Conservation (phyloP, 2,113 vertebrate species). For the Tyrannus savana region DNA sequence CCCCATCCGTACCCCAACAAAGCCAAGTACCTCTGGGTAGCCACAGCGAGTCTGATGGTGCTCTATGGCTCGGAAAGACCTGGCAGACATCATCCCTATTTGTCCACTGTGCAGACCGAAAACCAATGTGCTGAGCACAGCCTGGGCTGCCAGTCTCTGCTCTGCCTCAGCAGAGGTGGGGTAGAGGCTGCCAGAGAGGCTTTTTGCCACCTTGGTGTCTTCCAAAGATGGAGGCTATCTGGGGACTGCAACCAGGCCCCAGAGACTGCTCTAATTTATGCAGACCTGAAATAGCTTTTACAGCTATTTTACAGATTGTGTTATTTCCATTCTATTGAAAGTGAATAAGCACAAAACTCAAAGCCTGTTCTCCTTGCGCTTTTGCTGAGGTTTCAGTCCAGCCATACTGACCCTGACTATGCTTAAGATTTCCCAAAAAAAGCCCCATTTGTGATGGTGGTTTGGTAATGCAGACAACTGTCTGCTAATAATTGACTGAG, state of each 20-base stretch:
- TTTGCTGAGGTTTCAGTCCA: conserved; percentile 48
- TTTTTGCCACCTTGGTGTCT: not conserved
- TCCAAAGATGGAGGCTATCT: not conserved
- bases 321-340: not conserved
- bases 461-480: conserved; percentile 62
- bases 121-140: not conserved
- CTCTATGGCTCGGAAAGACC: not conserved
- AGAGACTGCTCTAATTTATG: not conserved
- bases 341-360: conserved; percentile 25
- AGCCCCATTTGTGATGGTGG: conserved; percentile 32
- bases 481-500: conserved; percentile 63
- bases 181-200: not conserved
- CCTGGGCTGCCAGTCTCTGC: not conserved
- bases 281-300: not conserved
- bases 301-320: not conserved
- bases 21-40: not conserved
- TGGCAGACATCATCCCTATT: not conserved
- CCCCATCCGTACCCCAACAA: not conserved
- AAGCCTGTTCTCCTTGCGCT: not conserved
- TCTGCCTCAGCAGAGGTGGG: not conserved
- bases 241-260: not conserved
- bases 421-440: conserved; percentile 47
- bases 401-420: not conserved
- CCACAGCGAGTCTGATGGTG: not conserved
- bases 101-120: not conserved